Evolutionary conservation across 2,888 invertebrate genomes (phyloP).

Genomic region (Brenthis hecate): DNA sequence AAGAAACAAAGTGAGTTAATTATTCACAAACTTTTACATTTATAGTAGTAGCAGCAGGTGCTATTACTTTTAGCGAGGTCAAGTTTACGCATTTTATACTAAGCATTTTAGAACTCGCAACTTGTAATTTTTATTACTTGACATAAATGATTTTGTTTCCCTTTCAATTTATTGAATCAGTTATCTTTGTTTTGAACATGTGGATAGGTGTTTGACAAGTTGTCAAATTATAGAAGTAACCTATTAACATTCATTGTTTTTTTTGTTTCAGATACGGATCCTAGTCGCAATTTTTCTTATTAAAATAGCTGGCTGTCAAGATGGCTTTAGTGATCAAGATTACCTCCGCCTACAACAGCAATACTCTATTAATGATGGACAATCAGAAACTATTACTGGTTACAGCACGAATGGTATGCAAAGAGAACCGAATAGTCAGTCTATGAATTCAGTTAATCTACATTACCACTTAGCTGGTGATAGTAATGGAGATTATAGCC

Average conservation of each 20-base stretch:
- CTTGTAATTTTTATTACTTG: too few relatives aligned
- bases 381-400: slow-evolving; percentile 58
- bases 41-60: too few relatives aligned
- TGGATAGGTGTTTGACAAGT: background rate
- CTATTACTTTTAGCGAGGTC: too few relatives aligned
- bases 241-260: slow-evolving; percentile 22
- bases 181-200: too few relatives aligned
- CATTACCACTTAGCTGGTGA: slow-evolving; percentile 65
- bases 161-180: too few relatives aligned
- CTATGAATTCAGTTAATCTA: slow-evolving; percentile 59
- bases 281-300: slow-evolving; percentile 67
- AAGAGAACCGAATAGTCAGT: slow-evolving; percentile 62
- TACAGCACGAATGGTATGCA: slow-evolving; percentile 63
- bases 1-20: too few relatives aligned
- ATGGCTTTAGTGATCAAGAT: slow-evolving; percentile 69
- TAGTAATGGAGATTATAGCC: slow-evolving; percentile 58
- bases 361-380: slow-evolving; percentile 60
- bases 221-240: background rate
- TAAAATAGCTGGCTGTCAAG: slow-evolving; percentile 62
- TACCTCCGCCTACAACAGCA: slow-evolving; percentile 62
- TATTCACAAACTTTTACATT: too few relatives aligned
- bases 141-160: too few relatives aligned
- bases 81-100: too few relatives aligned
- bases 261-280: slow-evolving; percentile 75
- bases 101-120: too few relatives aligned